A percentile compares a stretch with the other conserved stretches of the same genome.
phyloP scores from a whole-genome alignment of 2,888 invertebrate genomes.

The Heliconius aoede region DNA sequence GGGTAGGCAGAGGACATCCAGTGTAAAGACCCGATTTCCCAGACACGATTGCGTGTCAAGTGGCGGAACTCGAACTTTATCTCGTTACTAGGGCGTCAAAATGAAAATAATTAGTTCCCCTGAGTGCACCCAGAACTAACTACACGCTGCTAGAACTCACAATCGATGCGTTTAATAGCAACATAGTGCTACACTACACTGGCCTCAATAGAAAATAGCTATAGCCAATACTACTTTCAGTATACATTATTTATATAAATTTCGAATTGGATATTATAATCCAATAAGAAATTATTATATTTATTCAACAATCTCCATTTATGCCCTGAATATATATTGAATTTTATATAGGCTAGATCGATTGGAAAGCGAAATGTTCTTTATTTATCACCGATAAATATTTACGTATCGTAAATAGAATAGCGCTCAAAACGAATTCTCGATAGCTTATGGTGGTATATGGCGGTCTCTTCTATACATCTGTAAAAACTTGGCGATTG shows the following conservation, averaged over 20 bases:
- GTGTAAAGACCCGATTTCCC: no score
- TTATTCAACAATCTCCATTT: constrained; percentile 37
- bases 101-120: neutral
- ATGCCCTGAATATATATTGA: constrained; percentile 49
- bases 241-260: neutral
- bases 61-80: no score
- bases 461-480: constrained; percentile 54
- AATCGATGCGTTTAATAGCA: neutral
- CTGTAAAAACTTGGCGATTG: constrained; percentile 50
- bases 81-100: neutral
- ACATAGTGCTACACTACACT: neutral
- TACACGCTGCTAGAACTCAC: neutral
- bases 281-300: constrained; percentile 29
- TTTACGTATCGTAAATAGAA: constrained; percentile 64
- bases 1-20: no score
- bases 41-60: no score
- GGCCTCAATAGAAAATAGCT: neutral
- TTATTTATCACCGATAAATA: constrained; percentile 61
- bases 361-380: constrained; percentile 55
- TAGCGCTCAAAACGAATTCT: constrained; percentile 50
- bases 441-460: constrained; percentile 53
- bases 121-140: no score
- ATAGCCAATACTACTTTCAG: neutral
- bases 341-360: constrained; percentile 48
- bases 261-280: neutral